Percentiles rank a stretch among this genome's conserved stretches.
Evolutionary conservation across 2,113 vertebrate genomes (phyloP).

Genomic region (Grantiella picta): DNA sequence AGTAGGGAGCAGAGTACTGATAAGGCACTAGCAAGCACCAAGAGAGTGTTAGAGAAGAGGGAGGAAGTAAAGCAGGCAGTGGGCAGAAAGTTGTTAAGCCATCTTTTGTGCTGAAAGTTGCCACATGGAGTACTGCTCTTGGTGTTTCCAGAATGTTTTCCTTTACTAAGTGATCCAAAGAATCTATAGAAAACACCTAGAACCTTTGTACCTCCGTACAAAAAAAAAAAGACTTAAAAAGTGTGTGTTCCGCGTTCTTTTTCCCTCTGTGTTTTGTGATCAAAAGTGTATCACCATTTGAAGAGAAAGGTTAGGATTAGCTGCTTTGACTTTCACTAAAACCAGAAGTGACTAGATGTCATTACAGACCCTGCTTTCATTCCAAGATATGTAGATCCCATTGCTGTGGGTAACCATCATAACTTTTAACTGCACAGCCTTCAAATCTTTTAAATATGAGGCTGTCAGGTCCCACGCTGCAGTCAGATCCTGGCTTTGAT

Average conservation of each 20-base stretch:
- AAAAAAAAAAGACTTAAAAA: not conserved
- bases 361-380: not conserved
- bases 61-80: not conserved
- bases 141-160: not conserved
- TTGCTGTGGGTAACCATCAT: not conserved
- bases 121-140: not conserved
- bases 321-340: not conserved
- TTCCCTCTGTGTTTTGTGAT: not conserved
- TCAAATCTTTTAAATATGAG: constrained; percentile 48
- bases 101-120: not conserved
- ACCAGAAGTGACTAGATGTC: not conserved
- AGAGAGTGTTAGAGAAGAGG: rapidly evolving
- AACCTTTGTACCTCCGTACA: not conserved
- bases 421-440: not conserved
- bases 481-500: not conserved
- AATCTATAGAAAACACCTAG: not conserved
- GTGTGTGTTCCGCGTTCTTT: not conserved
- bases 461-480: not conserved
- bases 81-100: not conserved
- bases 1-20: not conserved
- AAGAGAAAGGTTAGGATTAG: not conserved
- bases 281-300: not conserved
- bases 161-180: not conserved
- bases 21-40: not conserved
- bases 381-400: not conserved